Percentiles rank a stretch among this genome's conserved stretches.
These are phyloP conservation scores for Protonemura montana DNA, from an alignment of 2,888 invertebrate genomes.

Conservation along the genomic window DNA sequence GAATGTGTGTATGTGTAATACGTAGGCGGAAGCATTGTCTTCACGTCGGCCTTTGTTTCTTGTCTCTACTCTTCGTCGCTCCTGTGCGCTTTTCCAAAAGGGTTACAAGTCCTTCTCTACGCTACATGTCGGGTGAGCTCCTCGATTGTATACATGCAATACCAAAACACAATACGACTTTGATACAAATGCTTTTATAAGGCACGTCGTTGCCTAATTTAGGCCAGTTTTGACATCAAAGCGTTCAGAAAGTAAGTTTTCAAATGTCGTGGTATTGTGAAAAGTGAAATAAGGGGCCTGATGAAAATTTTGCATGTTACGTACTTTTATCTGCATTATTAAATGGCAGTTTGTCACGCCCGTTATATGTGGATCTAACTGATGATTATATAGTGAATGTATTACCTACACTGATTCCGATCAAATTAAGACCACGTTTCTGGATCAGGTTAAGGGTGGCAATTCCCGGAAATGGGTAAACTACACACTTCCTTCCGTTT, in stretches of 20 bases:
- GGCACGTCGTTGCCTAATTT: not conserved
- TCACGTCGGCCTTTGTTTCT: not conserved
- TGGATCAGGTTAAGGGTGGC: not conserved
- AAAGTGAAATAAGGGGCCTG: too few relatives aligned
- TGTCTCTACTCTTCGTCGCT: not conserved
- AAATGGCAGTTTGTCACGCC: too few relatives aligned
- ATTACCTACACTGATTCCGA: not conserved
- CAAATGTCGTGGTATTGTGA: too few relatives aligned
- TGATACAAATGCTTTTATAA: not conserved
- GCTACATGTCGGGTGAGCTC: not conserved
- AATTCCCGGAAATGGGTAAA: not conserved
- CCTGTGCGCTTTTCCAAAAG: not conserved
- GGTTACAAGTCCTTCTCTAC: not conserved
- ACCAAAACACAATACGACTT: not conserved
- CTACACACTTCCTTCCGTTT: not conserved
- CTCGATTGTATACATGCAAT: not conserved
- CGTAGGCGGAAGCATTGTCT: constrained; percentile 1
- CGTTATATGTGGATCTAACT: not conserved
- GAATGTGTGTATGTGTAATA: not conserved
- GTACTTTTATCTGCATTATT: too few relatives aligned
- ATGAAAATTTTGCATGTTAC: too few relatives aligned
- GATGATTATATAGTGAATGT: not conserved
- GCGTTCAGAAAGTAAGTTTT: too few relatives aligned
- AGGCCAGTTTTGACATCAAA: not conserved
- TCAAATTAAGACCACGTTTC: not conserved